Base-by-base conservation (phyloP, 2,113 vertebrate genomes). In the Gavialis gangeticus region DNA sequence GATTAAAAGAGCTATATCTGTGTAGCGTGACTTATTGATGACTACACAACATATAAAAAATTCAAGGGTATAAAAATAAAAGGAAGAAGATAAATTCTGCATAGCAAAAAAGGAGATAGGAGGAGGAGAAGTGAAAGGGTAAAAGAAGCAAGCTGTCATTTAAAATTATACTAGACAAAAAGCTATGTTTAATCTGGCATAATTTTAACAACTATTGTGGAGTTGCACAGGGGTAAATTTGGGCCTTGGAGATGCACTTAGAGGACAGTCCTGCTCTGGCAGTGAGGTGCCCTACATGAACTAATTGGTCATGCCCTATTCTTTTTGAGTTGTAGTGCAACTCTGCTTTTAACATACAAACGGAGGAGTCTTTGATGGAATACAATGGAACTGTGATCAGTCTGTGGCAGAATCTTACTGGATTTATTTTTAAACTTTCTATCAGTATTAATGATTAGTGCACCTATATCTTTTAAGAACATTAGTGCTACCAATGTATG, bases 1-100 rank as follows among this genome's bases (percentile, higher is more conserved):
- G 81, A 90, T 90, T 79, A 82, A 84, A 71, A 84, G 86, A 84
- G 55, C 9, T 88, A 67, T 79, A 90, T 84, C 78, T 79, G 55
- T 15, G 11, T 24, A 28, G 28, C 57, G 79, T 80, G 79, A 58
- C 59, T 85, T 82, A 84, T 30, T 30, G 37, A 21, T 56, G 56
- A 34, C 3, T 16, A 60, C 79, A 84, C 28, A 28, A 63, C 28
- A 85, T 55, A 27, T 18, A n/a, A 82, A 77, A 30, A 21, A 5
- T 80, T 92, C 12, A 6, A 76, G 54, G 67, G 63, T 46, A 85
- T 62, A 73, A 93, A 91, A 91, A 73, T 30, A 24, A 55, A n/a
- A 46, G 46, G 46, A 46, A 46, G 46, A 46, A 89, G 75, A 12
- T 19, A 0, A 7, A 10, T 12, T 90, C 94, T 14, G 37, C 21